A percentile compares a stretch with the other conserved stretches of the same genome.
phyloP scores from a whole-genome alignment of 2,113 vertebrate genomes.

The Chaetops frenatus region DNA sequence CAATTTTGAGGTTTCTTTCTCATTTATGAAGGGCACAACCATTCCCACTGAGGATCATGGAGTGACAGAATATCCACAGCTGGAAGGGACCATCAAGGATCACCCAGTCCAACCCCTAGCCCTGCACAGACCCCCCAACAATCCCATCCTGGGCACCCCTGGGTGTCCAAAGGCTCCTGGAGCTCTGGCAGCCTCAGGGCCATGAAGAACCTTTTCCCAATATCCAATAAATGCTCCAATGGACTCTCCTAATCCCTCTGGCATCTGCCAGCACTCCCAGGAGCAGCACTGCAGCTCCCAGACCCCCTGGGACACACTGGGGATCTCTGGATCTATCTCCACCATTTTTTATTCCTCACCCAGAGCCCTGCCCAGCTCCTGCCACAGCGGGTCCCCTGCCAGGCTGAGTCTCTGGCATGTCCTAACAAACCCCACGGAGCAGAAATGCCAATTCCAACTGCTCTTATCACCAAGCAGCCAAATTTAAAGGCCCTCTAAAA shows the following conservation, averaged over 20 bases:
- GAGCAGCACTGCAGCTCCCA: neutral
- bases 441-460: neutral
- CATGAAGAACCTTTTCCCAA: neutral
- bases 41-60: neutral
- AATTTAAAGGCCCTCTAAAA: neutral
- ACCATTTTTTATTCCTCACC: accelerated
- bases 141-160: neutral
- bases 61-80: too few relatives aligned
- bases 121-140: neutral
- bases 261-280: neutral
- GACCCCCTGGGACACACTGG: accelerated
- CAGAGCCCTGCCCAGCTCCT: accelerated
- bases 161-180: neutral
- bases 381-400: neutral
- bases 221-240: accelerated
- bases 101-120: accelerated
- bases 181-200: neutral
- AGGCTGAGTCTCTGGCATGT: neutral
- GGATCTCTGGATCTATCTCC: neutral
- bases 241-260: neutral
- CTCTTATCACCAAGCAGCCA: neutral
- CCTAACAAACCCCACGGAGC: neutral
- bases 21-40: accelerated
- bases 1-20: accelerated
- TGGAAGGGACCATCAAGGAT: neutral